Evolutionary conservation across 2,797 vertebrate genomes (phyloP), one percentile per base, ranked within the genome.

Genomic region (Gymnopithys bicolor): DNA sequence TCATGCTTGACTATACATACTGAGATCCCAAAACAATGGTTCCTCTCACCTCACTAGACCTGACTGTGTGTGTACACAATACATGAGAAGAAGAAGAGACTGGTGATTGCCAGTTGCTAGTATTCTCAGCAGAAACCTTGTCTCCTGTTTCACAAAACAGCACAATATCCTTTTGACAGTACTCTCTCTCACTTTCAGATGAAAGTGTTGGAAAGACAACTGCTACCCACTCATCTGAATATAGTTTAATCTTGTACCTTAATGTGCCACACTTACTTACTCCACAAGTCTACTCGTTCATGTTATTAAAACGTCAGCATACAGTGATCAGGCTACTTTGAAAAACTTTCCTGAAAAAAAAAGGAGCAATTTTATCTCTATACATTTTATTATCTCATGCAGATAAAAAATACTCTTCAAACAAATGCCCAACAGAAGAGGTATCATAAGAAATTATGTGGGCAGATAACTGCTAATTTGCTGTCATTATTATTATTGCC

Each of bases 181-280:
- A 39, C 18, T 75, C 19, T 30, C 75, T 89, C 87, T 88, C 73
- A 52, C 74, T 58, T 89, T 85, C 55, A 89, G 41, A 90, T 62
- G 10, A 45, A 92, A 87, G 39, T 41, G 11, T 33, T 88, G 76
- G 66, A 86, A 83, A 91, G 71, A 69, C 30, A 71, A 46, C 24
- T 84, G 75, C 53, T 80, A 86, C 9, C 12, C 55, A 69, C 71
- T 66, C 25, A 49, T 89, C 95, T 85, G 81, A 81, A 89, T 58
- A 60, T 7, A 59, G 85, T 93, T 92, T 86, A 45, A 92, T 71
- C 73, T 76, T 41, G 19, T 70, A 41, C 33, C 43, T 88, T 83
- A 75, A 28, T 95, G 84, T 73, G 37, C 33, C 56, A 67, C 19
- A 21, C n/a, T 87, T 84, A 55, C 33, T 82, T 85, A 58, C 23